Conservation (phyloP, 2,888 invertebrate genomes). For the Sarcophaga caerulescens region DNA sequence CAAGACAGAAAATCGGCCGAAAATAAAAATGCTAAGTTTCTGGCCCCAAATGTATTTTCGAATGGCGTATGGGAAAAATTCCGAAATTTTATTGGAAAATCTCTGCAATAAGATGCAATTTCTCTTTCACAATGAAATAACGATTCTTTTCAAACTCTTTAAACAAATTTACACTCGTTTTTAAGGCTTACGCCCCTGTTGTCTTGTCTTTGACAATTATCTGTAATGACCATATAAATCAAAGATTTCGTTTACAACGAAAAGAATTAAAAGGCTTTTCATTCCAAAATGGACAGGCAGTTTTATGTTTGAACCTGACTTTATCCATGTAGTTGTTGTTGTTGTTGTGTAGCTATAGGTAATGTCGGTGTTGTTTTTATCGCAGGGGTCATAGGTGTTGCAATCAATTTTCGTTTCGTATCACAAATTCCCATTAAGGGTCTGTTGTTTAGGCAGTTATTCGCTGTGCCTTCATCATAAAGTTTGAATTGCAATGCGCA, state of each 20-base stretch:
- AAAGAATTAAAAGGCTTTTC: too few relatives aligned
- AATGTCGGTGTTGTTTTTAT: neutral
- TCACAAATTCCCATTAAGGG: conserved; percentile 49
- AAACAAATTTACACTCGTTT: too few relatives aligned
- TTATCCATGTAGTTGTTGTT: conserved; percentile 11
- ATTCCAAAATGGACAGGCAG: neutral
- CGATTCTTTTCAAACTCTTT: too few relatives aligned
- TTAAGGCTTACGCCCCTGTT: neutral
- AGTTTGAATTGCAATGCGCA: neutral
- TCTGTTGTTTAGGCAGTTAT: neutral
- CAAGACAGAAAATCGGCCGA: too few relatives aligned
- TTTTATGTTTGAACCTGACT: conserved; percentile 36
- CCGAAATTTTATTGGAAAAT: too few relatives aligned
- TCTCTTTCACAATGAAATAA: too few relatives aligned
- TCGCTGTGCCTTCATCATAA: neutral
- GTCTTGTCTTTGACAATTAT: neutral
- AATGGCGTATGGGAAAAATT: too few relatives aligned
- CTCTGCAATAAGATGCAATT: too few relatives aligned
- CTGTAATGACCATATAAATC: neutral
- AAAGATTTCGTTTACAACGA: neutral
- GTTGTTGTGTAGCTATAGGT: neutral
- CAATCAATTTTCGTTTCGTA: conserved; percentile 48
- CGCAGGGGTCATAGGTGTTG: conserved; percentile 44
- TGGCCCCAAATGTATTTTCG: too few relatives aligned
- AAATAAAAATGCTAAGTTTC: too few relatives aligned